Percentiles rank a stretch among this genome's conserved stretches.
Evolutionary conservation across 2,797 vertebrate species (phyloP).

Genomic region (Macropodus opercularis): DNA sequence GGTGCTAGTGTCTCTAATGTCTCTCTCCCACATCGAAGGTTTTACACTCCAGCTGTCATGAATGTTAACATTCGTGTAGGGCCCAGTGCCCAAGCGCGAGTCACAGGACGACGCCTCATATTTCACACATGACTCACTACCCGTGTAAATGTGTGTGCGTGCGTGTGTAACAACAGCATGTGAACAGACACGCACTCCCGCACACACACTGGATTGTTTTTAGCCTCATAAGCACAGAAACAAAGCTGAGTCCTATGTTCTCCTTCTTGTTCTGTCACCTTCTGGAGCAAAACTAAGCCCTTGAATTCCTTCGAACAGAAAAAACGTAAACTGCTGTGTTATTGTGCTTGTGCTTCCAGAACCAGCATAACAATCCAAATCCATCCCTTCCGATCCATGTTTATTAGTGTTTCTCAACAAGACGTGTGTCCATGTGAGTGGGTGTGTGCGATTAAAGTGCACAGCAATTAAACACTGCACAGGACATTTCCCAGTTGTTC

Average conservation of each 20-base stretch:
- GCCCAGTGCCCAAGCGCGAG: conserved; percentile 21
- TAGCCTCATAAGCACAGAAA: too few species aligned
- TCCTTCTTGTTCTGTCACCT: too few species aligned
- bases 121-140: conserved; percentile 51
- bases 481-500: background rate
- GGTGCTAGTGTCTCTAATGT: background rate
- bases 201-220: too few species aligned
- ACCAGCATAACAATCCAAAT: conserved; percentile 9
- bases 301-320: too few species aligned
- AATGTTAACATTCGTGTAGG: conserved; percentile 3
- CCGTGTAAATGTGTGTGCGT: background rate
- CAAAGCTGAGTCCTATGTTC: too few species aligned
- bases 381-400: conserved; percentile 19
- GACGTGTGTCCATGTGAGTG: conserved; percentile 7
- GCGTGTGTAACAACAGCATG: conserved; percentile 1
- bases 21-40: conserved; percentile 9
- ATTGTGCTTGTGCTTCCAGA: background rate
- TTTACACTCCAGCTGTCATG: conserved; percentile 31
- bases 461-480: conserved; percentile 17
- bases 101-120: conserved; percentile 35
- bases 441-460: conserved; percentile 21
- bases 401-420: conserved; percentile 31
- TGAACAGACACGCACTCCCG: background rate
- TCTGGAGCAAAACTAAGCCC: too few species aligned
- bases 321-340: too few species aligned